Evolutionary conservation across 2,888 invertebrate genomes (phyloP).

Genomic region (Ethmia dodecea): DNA sequence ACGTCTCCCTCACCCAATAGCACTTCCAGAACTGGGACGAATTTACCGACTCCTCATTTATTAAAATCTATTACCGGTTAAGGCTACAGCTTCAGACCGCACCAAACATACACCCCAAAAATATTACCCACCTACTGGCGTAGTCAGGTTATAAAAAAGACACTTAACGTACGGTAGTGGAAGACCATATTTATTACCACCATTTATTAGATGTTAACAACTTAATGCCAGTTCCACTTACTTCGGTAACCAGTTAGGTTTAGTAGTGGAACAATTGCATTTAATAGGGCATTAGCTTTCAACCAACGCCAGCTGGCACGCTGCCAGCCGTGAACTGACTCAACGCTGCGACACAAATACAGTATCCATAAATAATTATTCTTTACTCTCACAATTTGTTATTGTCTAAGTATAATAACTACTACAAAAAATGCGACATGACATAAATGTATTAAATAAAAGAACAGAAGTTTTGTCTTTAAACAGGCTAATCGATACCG

Average conservation of each 20-base stretch:
- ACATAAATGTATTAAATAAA: too few species aligned
- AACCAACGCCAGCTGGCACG: slow-evolving; percentile 43
- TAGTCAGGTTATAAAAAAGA: too few species aligned
- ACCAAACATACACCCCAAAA: too few species aligned
- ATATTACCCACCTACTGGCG: too few species aligned
- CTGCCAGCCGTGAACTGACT: slow-evolving; percentile 47
- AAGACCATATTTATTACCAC: too few species aligned
- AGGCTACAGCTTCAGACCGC: too few species aligned
- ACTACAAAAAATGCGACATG: too few species aligned
- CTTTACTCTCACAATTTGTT: slow-evolving; percentile 18
- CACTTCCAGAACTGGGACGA: too few species aligned
- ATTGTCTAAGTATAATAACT: slow-evolving; percentile 16
- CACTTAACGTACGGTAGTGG: too few species aligned
- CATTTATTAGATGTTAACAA: slow-evolving; percentile 31
- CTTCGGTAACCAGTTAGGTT: slow-evolving; percentile 36
- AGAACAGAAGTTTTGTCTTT: slow-evolving; percentile 46
- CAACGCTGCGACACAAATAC: slow-evolving; percentile 43
- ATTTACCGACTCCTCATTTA: too few species aligned
- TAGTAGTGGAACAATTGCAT: slow-evolving; percentile 45
- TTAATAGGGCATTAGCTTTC: slow-evolving; percentile 51
- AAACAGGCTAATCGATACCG: slow-evolving; percentile 73
- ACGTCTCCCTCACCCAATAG: too few species aligned
- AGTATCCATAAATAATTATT: slow-evolving; percentile 29
- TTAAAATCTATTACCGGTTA: too few species aligned
- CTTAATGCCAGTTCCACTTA: slow-evolving; percentile 30